Percentiles rank a stretch among this genome's conserved stretches.
Conservation (phyloP, 1,140 invertebrate species). For the Dufourea novaeangliae region DNA sequence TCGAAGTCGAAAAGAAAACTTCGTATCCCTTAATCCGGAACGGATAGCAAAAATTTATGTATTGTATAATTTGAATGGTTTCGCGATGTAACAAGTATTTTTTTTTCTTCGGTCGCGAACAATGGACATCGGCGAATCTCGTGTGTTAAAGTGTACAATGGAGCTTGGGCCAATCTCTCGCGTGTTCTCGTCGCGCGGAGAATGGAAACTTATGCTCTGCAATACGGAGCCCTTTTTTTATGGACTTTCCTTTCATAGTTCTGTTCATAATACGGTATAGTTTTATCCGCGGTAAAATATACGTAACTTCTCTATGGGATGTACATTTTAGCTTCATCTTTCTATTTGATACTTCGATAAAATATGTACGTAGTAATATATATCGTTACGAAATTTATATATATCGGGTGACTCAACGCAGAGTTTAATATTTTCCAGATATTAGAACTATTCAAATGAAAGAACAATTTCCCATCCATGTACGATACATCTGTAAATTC, state of each 20-base stretch:
- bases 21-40: background rate
- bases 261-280: background rate
- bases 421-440: too few species aligned
- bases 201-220: background rate
- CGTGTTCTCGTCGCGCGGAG: background rate
- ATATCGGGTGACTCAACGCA: too few species aligned
- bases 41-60: background rate
- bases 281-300: background rate
- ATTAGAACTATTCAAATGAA: too few species aligned
- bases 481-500: too few species aligned
- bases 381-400: background rate
- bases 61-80: background rate
- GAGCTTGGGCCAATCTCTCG: too few species aligned
- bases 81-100: constrained; percentile 8
- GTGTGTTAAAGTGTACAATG: background rate
- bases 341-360: background rate
- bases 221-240: background rate
- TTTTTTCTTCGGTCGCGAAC: background rate
- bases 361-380: too few species aligned
- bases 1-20: background rate
- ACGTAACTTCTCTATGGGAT: background rate
- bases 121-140: background rate
- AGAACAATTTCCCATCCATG: too few species aligned
- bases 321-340: background rate
- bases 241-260: constrained; percentile 1